Conservation (phyloP, 2,888 invertebrate species). For the Phyto melanocephala region DNA sequence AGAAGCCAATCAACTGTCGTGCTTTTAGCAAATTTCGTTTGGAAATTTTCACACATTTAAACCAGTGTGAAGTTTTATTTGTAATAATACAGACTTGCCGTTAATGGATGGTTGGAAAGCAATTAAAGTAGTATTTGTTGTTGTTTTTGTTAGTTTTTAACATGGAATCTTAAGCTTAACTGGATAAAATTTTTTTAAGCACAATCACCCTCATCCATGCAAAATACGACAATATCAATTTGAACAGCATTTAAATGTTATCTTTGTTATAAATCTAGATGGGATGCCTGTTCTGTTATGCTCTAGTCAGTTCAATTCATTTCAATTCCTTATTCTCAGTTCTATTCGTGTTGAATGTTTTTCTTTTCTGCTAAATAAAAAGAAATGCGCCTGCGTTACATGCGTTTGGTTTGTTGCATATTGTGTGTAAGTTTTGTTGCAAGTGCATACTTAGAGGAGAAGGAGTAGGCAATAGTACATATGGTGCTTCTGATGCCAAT, state of each 20-base stretch:
- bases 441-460: conserved; percentile 9
- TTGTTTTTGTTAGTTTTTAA: conserved; percentile 1
- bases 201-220: conserved; percentile 62
- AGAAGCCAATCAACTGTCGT: not conserved
- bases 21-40: not conserved
- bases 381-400: conserved; percentile 34
- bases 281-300: conserved; percentile 41
- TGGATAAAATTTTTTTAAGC: conserved; percentile 18
- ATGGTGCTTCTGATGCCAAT: conserved; percentile 8
- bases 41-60: not conserved
- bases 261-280: conserved; percentile 77
- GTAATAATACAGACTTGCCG: conserved; percentile 21
- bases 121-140: conserved; percentile 56
- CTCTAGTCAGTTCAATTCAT: not conserved
- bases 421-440: conserved; percentile 6
- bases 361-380: not conserved
- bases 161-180: conserved; percentile 48
- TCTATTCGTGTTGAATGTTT: not conserved
- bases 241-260: conserved; percentile 69
- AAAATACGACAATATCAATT: conserved; percentile 58
- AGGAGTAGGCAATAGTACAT: not conserved
- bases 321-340: conserved; percentile 9
- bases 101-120: conserved; percentile 58
- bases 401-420: conserved; percentile 31
- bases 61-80: conserved; percentile 6